Percentiles rank a stretch among this genome's conserved stretches.
Evolutionary conservation across 2,113 vertebrate genomes (phyloP).

Genomic region (Corynorhinus townsendii): DNA sequence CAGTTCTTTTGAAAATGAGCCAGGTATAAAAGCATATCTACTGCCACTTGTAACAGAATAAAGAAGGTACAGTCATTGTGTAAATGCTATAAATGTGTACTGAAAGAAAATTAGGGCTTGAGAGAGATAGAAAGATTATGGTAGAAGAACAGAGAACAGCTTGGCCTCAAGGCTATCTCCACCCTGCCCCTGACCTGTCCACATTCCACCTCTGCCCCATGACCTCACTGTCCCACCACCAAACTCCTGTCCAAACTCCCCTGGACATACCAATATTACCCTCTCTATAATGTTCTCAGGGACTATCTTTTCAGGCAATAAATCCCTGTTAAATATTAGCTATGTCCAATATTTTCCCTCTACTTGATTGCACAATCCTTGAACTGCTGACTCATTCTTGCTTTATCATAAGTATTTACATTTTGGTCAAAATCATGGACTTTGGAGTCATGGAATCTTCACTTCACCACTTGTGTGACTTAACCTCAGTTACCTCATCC

Average conservation of each 20-base stretch:
- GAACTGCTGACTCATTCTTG: conserved; percentile 23
- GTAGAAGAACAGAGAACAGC: background rate
- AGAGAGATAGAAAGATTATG: background rate
- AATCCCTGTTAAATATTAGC: conserved; percentile 62
- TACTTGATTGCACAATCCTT: background rate
- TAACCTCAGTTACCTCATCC: background rate
- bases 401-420: conserved; percentile 41
- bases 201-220: too few species aligned
- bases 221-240: background rate
- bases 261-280: background rate
- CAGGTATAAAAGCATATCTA: background rate
- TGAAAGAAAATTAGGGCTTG: background rate
- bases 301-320: background rate
- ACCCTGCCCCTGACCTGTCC: background rate
- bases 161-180: background rate
- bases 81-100: background rate
- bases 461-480: background rate
- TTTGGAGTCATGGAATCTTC: conserved; percentile 31
- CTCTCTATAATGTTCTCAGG: background rate
- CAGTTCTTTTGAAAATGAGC: background rate
- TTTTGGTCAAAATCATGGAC: conserved; percentile 55
- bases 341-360: background rate
- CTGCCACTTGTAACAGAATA: background rate
- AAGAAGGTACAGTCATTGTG: background rate
- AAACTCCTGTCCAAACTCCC: background rate